Evolutionary conservation across 2,113 vertebrate genomes (phyloP).

Genomic region (Camelus bactrianus): DNA sequence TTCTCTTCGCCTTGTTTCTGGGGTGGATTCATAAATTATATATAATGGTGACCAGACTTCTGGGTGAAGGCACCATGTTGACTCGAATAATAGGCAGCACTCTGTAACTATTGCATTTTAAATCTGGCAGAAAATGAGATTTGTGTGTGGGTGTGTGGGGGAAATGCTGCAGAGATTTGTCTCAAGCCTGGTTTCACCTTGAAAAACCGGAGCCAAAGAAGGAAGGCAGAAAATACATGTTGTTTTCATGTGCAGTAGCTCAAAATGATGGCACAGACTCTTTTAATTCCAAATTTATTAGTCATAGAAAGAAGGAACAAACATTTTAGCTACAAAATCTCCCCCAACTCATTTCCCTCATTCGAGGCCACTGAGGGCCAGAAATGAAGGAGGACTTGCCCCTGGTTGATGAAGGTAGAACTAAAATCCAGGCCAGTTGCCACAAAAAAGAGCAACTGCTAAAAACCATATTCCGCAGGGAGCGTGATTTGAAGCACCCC

Average conservation of each 20-base stretch:
- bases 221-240: not conserved
- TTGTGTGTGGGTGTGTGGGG: not conserved
- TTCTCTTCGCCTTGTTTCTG: slow-evolving; percentile 66
- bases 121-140: slow-evolving; percentile 70
- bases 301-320: not conserved
- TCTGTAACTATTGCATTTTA: slow-evolving; percentile 56
- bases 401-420: not conserved
- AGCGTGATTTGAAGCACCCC: not conserved
- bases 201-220: not conserved
- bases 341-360: not conserved
- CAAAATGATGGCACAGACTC: not conserved
- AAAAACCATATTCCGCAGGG: not conserved
- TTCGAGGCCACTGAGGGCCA: not conserved
- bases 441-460: not conserved
- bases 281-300: not conserved
- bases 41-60: slow-evolving; percentile 60
- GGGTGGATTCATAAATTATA: slow-evolving; percentile 70
- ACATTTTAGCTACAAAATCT: not conserved
- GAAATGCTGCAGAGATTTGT: not conserved
- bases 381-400: not conserved
- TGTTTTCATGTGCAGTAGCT: not conserved
- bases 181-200: slow-evolving; percentile 53
- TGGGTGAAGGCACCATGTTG: slow-evolving; percentile 11
- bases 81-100: not conserved
- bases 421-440: not conserved